Conservation (phyloP, 2,888 invertebrate genomes). For the Lasioglossum pauxillum region DNA sequence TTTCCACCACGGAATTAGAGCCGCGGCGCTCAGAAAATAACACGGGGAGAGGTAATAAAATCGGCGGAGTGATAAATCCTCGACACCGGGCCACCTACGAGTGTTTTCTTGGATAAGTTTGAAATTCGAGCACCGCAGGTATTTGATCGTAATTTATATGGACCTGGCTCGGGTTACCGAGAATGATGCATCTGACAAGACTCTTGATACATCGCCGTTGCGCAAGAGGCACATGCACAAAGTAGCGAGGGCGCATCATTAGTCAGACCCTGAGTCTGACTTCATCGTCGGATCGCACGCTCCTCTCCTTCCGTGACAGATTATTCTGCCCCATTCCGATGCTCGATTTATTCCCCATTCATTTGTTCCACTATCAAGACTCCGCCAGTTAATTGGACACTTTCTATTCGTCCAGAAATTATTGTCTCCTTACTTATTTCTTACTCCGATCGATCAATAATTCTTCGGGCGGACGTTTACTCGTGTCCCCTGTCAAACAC, state of each 20-base stretch:
- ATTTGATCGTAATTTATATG: conserved; percentile 52
- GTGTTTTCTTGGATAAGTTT: conserved; percentile 26
- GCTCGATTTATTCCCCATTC: conserved; percentile 52
- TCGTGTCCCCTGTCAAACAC: neutral
- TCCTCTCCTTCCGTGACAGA: conserved; percentile 68
- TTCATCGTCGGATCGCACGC: conserved; percentile 49
- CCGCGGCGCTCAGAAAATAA: neutral
- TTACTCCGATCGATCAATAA: neutral
- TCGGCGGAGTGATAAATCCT: conserved; percentile 7
- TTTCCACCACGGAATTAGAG: neutral
- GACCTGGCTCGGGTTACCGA: conserved; percentile 66
- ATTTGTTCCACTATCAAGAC: neutral
- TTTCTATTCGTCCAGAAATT: neutral
- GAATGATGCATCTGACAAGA: conserved; percentile 53
- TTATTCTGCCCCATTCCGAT: conserved; percentile 63
- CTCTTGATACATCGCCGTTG: conserved; percentile 53
- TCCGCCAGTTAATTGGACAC: neutral
- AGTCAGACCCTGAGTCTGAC: conserved; percentile 63
- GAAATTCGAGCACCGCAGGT: conserved; percentile 31
- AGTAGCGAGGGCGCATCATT: conserved; percentile 65
- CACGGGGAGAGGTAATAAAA: neutral
- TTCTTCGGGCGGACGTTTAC: neutral
- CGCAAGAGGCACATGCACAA: conserved; percentile 56
- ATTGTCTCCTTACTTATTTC: neutral
- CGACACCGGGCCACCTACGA: neutral